These are phyloP conservation scores for Meloidogyne chitwoodi DNA, from an alignment of 1,140 invertebrate genomes.

Conservation along the genomic window DNA sequence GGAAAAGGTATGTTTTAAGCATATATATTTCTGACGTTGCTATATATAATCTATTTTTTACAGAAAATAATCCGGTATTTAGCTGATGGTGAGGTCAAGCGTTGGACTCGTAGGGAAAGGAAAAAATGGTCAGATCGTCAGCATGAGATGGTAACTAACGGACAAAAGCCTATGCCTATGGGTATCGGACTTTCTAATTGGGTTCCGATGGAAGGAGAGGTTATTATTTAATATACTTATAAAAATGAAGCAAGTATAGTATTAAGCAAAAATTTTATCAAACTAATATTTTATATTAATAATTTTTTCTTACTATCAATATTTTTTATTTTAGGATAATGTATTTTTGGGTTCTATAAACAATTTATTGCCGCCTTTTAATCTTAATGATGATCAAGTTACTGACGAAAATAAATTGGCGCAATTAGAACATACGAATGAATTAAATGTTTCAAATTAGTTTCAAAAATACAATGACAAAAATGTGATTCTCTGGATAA, in stretches of 20 bases:
- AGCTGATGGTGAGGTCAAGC: constrained; percentile 45
- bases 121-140: constrained; percentile 29
- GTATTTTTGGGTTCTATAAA: background rate
- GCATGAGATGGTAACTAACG: constrained; percentile 37
- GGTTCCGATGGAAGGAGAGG: constrained; percentile 38
- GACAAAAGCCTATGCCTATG: constrained; percentile 42
- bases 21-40: constrained; percentile 9
- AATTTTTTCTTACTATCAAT: background rate
- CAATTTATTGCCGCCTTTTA: background rate
- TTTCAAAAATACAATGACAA: background rate
- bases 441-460: background rate
- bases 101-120: constrained; percentile 56
- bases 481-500: too few relatives aligned
- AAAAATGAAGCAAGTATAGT: too few relatives aligned
- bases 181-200: constrained; percentile 55
- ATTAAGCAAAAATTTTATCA: too few relatives aligned
- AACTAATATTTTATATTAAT: too few relatives aligned
- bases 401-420: background rate
- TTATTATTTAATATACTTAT: background rate
- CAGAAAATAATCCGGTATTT: constrained; percentile 50
- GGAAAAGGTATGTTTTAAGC: constrained; percentile 39
- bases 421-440: background rate
- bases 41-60: constrained; percentile 20
- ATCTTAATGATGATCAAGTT: background rate
- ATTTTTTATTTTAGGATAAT: background rate